Evolutionary conservation across 2,797 vertebrate genomes (phyloP), one percentile per base, ranked within the genome.

Genomic region (Eleutherodactylus coqui): DNA sequence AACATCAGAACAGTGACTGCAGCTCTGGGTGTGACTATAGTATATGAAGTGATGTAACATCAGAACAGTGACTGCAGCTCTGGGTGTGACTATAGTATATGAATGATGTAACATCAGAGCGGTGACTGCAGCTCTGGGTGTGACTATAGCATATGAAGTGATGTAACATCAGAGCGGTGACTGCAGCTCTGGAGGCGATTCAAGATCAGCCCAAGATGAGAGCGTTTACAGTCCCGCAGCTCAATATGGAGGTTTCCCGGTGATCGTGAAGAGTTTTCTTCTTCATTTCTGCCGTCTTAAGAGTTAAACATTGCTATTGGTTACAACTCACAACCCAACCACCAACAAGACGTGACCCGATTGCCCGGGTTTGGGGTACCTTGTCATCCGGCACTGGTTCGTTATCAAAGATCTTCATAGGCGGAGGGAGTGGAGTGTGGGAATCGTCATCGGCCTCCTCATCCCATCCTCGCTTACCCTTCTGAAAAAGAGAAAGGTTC

Each of bases 381-480:
- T 98, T 98, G 84, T 99, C 97, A 6, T 99, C 97, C 89, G 96
- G 97, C 2, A 95, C 91, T 3, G 97, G 96, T 2, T 97, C 96
- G 64, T 99, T 97, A 90, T 98, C 97, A 91, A 99, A 99, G 92
- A 99, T 99, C 94, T 99, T 97, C 98, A 99, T 99, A 62, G 95
- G 98, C 0, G 98, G 97, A 75, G 98, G 98, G 51, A 99, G 96
- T 32, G 97, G 97, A 1, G 95, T 97, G 91, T 97, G 97, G 0
- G 96, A 95, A 83, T 99, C 98, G 89, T 99, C 98, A 24, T 99
- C 98, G 69, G 95, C 94, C 89, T 99, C 98, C 92, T 99, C 98
- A n/a, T 97, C 98, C 88, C 98, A 98, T 0, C 97, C 97, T 84
- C 97, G 98, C 91, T 96, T 95, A 92, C 91, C 91, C 94, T 94